Evolutionary conservation across 2,113 vertebrate species (phyloP).

Genomic region (Natator depressus): DNA sequence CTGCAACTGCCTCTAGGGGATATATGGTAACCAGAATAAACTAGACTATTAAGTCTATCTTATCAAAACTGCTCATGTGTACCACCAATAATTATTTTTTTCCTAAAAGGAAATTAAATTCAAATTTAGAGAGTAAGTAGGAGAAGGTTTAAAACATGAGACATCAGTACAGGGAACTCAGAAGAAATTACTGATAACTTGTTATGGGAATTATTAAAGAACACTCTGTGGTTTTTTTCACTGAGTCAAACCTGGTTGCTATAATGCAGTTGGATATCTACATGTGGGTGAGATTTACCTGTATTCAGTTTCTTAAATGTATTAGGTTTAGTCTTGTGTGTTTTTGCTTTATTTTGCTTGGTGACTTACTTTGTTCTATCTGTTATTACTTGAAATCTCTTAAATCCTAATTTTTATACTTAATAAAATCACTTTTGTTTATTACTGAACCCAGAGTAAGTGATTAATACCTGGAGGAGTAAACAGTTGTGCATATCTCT

Average conservation of each 20-base stretch:
- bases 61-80: background rate
- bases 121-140: background rate
- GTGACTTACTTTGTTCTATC: too few relatives aligned
- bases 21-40: background rate
- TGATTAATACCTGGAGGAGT: too few relatives aligned
- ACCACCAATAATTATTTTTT: conserved; percentile 17
- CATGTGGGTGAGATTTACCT: background rate
- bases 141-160: background rate
- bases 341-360: too few relatives aligned
- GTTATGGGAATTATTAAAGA: background rate
- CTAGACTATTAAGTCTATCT: background rate
- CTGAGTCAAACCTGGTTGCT: background rate
- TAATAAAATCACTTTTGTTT: too few relatives aligned
- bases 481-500: too few relatives aligned
- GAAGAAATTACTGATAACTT: background rate
- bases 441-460: too few relatives aligned
- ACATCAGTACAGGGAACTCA: background rate
- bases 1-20: background rate
- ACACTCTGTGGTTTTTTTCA: accelerated
- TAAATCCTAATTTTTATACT: too few relatives aligned
- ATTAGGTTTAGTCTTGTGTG: too few relatives aligned
- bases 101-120: background rate
- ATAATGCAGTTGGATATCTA: background rate
- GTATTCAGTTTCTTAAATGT: too few relatives aligned
- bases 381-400: too few relatives aligned